Evolutionary conservation across 92 coral and sea anemone species (phyloP).

Genomic region (Anthopleura xanthogrammica): DNA sequence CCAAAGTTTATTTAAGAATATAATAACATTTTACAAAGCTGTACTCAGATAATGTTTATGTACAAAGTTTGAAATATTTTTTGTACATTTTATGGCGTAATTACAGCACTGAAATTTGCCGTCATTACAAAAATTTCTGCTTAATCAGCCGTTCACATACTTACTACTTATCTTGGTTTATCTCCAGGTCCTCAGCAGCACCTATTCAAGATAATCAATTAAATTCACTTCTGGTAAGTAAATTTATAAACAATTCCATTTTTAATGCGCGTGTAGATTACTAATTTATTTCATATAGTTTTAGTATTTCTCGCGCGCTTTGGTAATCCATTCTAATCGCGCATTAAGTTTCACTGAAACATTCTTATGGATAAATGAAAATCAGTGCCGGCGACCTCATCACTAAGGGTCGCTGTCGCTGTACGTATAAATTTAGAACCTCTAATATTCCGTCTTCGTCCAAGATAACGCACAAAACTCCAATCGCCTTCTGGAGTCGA

Average conservation of each 20-base stretch:
- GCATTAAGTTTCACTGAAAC: background rate
- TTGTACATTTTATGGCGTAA: constrained; percentile 1
- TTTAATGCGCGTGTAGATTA: background rate
- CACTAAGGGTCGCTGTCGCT: background rate
- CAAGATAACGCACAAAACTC: background rate
- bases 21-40: background rate
- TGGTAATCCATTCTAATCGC: background rate
- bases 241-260: constrained; percentile 1
- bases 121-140: constrained; percentile 6
- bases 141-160: background rate
- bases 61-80: constrained; percentile 2
- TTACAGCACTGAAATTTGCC: constrained; percentile 2
- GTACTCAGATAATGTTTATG: background rate
- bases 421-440: background rate
- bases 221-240: constrained; percentile 17
- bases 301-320: background rate
- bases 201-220: constrained; percentile 17
- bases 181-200: constrained; percentile 20
- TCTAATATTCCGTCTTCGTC: background rate
- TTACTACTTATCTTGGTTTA: background rate
- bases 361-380: background rate
- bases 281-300: background rate
- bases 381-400: background rate
- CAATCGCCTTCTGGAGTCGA: background rate
- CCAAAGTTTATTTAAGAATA: constrained; percentile 12